A percentile compares a stretch with the other conserved stretches of the same genome.
Evolutionary conservation across 1,140 invertebrate genomes (phyloP).

Genomic region (Ips typographus): DNA sequence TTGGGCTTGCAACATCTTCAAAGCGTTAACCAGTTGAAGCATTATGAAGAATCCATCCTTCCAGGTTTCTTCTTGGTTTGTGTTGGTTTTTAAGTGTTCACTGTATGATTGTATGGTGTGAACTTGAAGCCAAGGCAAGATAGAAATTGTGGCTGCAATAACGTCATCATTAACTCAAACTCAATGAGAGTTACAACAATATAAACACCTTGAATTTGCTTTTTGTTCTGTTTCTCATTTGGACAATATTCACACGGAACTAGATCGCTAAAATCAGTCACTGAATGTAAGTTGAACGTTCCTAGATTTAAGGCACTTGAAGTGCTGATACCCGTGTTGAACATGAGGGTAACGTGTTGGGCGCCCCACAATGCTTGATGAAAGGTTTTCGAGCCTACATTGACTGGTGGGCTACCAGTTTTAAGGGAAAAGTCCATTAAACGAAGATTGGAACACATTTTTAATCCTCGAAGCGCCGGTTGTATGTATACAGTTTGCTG

Average conservation of each 20-base stretch:
- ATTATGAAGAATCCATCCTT: constrained; percentile 66
- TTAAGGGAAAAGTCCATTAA: constrained; percentile 69
- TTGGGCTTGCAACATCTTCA: constrained; percentile 81
- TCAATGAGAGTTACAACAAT: background rate
- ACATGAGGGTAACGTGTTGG: constrained; percentile 69
- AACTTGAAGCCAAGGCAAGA: constrained; percentile 68
- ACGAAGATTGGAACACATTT: constrained; percentile 68
- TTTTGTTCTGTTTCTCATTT: constrained; percentile 49
- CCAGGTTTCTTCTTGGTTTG: constrained; percentile 49
- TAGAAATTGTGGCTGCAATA: constrained; percentile 68
- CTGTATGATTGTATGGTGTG: constrained; percentile 69
- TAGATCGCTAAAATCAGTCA: constrained; percentile 76
- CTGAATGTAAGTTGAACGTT: constrained; percentile 65
- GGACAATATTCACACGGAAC: constrained; percentile 65
- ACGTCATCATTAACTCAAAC: background rate
- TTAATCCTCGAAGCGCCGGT: constrained; percentile 65
- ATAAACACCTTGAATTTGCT: constrained; percentile 64
- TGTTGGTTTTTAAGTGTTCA: constrained; percentile 56
- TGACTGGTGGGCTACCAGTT: constrained; percentile 56
- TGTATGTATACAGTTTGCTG: constrained; percentile 68
- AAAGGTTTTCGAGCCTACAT: constrained; percentile 70
- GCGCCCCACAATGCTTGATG: constrained; percentile 69
- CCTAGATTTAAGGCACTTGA: constrained; percentile 54
- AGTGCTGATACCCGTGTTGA: constrained; percentile 58
- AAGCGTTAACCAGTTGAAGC: constrained; percentile 75